Conservation (phyloP, 2,888 invertebrate species). For the Alitta virens region DNA sequence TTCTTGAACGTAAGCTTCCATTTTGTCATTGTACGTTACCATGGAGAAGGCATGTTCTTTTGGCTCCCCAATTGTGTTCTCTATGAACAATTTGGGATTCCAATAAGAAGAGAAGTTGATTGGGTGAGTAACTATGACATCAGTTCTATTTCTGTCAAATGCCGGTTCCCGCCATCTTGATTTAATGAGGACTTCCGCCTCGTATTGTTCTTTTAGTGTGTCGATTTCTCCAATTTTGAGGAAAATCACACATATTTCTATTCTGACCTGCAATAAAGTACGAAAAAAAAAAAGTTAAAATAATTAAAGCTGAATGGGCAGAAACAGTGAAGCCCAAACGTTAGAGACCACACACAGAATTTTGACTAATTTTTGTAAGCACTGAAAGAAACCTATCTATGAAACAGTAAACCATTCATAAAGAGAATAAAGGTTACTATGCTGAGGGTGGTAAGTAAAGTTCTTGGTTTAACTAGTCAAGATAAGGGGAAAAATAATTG, state of each 20-base stretch:
- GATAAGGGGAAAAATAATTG: too few relatives aligned
- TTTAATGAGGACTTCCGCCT: constrained; percentile 53
- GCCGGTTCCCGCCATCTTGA: constrained; percentile 54
- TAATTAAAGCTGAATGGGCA: too few relatives aligned
- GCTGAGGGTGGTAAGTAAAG: too few relatives aligned
- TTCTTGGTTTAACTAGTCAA: too few relatives aligned
- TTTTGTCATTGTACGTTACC: constrained; percentile 40
- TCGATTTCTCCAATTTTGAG: constrained; percentile 56
- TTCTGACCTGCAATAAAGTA: constrained; percentile 41
- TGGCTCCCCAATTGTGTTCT: constrained; percentile 49
- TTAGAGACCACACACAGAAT: too few relatives aligned
- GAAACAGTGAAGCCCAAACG: too few relatives aligned
- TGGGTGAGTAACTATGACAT: background rate
- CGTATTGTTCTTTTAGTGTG: constrained; percentile 53
- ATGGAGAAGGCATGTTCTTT: constrained; percentile 44
- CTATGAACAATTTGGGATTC: constrained; percentile 50
- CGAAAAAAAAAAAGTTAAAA: too few relatives aligned
- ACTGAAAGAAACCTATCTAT: too few relatives aligned
- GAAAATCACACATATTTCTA: constrained; percentile 52
- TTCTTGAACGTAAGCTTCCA: constrained; percentile 44
- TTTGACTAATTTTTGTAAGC: too few relatives aligned
- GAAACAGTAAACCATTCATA: too few relatives aligned
- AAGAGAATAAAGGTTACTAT: too few relatives aligned
- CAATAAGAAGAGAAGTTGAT: constrained; percentile 40
- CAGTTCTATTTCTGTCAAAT: constrained; percentile 31